These are phyloP conservation scores for Coremacera marginata DNA, from an alignment of 2,888 invertebrate genomes.

Conservation along the genomic window DNA sequence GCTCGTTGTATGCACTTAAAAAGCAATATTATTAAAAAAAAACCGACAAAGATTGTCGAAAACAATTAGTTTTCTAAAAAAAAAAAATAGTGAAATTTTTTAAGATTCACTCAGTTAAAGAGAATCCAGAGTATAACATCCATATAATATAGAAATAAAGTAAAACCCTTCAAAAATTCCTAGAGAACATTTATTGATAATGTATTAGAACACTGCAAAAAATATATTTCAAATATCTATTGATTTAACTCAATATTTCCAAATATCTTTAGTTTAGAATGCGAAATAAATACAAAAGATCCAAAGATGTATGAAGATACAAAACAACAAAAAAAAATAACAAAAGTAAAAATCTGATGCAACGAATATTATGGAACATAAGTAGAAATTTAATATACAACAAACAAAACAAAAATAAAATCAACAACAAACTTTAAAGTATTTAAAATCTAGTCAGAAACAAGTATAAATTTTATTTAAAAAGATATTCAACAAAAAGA, in stretches of 20 bases:
- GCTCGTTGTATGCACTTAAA: neutral
- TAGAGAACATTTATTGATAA: conserved; percentile 13
- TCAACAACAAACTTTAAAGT: conserved; percentile 23
- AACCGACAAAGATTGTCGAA: neutral
- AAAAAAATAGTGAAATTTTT: neutral
- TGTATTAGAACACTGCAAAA: conserved; percentile 33
- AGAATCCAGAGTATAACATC: neutral
- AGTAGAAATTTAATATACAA: conserved; percentile 68
- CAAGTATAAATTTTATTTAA: conserved; percentile 31
- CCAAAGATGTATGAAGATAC: conserved; percentile 29
- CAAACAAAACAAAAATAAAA: conserved; percentile 37
- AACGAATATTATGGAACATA: conserved; percentile 70
- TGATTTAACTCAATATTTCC: too few species aligned
- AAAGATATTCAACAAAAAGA: conserved; percentile 15
- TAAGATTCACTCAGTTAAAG: neutral
- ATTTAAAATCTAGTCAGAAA: conserved; percentile 17
- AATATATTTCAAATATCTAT: conserved; percentile 1
- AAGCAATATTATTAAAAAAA: conserved; percentile 12
- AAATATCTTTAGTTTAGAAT: neutral
- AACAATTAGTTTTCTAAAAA: neutral
- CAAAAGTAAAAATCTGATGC: conserved; percentile 69
- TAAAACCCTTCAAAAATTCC: neutral
- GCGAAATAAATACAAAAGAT: conserved; percentile 42
- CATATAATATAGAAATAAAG: neutral
- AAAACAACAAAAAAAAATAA: conserved; percentile 59